These are phyloP conservation scores for Clivina fossor DNA, from an alignment of 2,888 invertebrate species.

Conservation along the genomic window DNA sequence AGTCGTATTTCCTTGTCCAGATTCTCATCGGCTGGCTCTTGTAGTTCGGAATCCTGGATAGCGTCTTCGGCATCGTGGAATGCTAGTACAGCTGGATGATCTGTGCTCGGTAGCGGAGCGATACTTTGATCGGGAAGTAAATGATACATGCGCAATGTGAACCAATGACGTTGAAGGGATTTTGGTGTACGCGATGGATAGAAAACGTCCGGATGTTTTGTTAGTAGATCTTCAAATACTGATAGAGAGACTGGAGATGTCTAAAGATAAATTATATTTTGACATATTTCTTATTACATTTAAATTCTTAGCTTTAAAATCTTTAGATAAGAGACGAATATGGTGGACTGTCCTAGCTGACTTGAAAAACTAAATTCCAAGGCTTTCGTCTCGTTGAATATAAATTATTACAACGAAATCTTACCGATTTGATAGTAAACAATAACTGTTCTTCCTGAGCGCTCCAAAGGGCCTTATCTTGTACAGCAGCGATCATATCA, in stretches of 20 bases:
- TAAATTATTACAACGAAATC: too few species aligned
- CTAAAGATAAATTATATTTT: too few species aligned
- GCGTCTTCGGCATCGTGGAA: constrained; percentile 94
- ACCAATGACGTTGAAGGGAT: constrained; percentile 86
- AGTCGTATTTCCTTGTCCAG: constrained; percentile 77
- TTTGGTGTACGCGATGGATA: constrained; percentile 86
- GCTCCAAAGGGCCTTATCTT: constrained; percentile 87
- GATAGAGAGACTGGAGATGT: constrained; percentile 17
- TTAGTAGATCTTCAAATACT: constrained; percentile 79
- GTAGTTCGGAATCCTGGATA: constrained; percentile 79
- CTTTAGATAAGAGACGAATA: too few species aligned
- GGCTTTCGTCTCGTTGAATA: too few species aligned
- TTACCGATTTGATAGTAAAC: constrained; percentile 76
- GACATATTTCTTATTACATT: too few species aligned
- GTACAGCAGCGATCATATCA: constrained; percentile 82
- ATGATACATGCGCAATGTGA: constrained; percentile 87
- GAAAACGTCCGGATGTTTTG: constrained; percentile 82
- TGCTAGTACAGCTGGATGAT: constrained; percentile 56
- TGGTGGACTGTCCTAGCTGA: too few species aligned
- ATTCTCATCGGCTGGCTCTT: constrained; percentile 78
- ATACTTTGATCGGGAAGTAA: constrained; percentile 87
- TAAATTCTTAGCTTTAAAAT: too few species aligned
- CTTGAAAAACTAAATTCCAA: too few species aligned
- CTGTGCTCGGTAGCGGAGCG: constrained; percentile 46
- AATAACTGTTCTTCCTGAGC: constrained; percentile 86